These are phyloP conservation scores for Myathropa florea DNA, from an alignment of 2,888 invertebrate species.

Conservation along the genomic window DNA sequence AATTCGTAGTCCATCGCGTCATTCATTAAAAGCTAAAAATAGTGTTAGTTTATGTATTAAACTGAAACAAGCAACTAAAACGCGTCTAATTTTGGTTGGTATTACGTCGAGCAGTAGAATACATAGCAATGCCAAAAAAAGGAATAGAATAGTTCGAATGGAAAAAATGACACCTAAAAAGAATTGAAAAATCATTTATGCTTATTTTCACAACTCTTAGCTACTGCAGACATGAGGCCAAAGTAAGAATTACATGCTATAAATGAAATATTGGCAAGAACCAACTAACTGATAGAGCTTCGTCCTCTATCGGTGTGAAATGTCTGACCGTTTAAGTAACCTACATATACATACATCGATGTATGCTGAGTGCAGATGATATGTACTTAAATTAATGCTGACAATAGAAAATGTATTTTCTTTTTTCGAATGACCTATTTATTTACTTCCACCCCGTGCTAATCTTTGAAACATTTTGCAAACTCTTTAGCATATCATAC, in stretches of 20 bases:
- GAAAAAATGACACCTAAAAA: neutral
- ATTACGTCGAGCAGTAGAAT: no score
- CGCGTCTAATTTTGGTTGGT: no score
- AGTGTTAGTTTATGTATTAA: no score
- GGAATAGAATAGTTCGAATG: no score
- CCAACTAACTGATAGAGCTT: neutral
- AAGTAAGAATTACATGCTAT: neutral
- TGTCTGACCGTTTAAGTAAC: no score
- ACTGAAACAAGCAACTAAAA: no score
- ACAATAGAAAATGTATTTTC: neutral
- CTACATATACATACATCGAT: no score
- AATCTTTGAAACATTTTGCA: slow-evolving; percentile 59
- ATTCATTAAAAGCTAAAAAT: no score
- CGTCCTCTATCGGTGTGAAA: no score
- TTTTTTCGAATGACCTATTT: slow-evolving; percentile 21
- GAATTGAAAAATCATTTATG: neutral
- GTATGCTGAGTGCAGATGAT: no score
- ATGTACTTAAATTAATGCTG: neutral
- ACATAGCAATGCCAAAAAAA: no score
- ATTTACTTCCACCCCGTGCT: neutral
- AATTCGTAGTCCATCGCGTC: no score
- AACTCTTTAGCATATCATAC: slow-evolving; percentile 24
- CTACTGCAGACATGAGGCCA: neutral
- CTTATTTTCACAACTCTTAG: neutral
- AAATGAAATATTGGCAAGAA: neutral